phyloP scores from a whole-genome alignment of 2,797 vertebrate species.

The Glossophaga mutica region DNA sequence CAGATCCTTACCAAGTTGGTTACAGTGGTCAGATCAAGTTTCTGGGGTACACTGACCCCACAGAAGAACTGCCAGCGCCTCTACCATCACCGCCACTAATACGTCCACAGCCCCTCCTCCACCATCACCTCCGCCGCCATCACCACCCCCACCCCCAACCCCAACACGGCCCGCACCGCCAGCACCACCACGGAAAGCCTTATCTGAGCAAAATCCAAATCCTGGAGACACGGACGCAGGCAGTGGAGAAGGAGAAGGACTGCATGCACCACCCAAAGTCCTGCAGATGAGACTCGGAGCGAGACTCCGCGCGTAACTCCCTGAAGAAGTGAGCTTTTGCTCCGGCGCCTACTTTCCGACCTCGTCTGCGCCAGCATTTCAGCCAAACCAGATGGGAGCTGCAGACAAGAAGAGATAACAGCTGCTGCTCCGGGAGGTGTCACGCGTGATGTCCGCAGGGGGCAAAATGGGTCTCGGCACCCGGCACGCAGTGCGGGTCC shows the following conservation, averaged over 20 bases:
- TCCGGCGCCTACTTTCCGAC: background rate
- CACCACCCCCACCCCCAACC: background rate
- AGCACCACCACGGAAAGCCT: background rate
- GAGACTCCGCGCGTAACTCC: background rate
- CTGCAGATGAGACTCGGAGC: background rate
- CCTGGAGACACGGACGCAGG: background rate
- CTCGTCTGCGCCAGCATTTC: background rate
- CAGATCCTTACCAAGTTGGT: background rate
- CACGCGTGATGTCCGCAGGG: background rate
- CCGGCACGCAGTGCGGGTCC: background rate
- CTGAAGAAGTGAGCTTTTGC: background rate
- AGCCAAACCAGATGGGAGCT: background rate
- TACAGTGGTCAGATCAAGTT: background rate
- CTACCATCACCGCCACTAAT: background rate
- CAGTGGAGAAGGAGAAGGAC: background rate
- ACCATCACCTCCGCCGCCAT: too few relatives aligned
- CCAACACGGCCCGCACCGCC: rapidly evolving
- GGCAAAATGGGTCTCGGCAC: background rate
- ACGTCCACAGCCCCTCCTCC: background rate
- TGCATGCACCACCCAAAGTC: background rate
- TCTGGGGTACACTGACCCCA: background rate
- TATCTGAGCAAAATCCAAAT: background rate
- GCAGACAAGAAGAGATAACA: background rate
- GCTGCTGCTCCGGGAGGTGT: background rate
- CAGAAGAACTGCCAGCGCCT: background rate